A percentile compares a stretch with the other conserved stretches of the same genome.
These are phyloP conservation scores for Nasonia longicornis DNA, from an alignment of 1,140 invertebrate genomes.

Conservation along the genomic window DNA sequence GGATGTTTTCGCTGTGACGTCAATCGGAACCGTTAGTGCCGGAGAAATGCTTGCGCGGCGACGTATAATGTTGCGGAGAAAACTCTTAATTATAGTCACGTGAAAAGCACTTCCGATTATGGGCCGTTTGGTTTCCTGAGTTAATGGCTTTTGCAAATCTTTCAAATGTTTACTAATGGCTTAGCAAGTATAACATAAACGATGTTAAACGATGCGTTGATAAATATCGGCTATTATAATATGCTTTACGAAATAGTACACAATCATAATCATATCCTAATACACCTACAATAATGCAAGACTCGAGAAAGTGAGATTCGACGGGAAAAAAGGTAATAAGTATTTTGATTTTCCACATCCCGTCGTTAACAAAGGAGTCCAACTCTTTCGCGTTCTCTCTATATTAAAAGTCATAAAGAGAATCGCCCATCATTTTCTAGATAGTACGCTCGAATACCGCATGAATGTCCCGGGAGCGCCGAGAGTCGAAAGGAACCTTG, in stretches of 20 bases:
- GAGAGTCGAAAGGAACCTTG: conserved; percentile 5
- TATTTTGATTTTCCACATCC: not conserved
- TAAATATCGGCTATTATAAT: not conserved
- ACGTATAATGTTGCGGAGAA: not conserved
- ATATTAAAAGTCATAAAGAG: not conserved
- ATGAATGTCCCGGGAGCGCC: not conserved
- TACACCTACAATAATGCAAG: not conserved
- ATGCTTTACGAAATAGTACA: not conserved
- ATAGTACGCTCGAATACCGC: not conserved
- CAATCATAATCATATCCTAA: not conserved
- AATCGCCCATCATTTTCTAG: not conserved
- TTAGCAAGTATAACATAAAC: no score
- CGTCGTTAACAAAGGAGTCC: not conserved
- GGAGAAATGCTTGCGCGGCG: not conserved
- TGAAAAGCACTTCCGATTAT: conserved; percentile 6
- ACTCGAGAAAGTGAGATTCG: not conserved
- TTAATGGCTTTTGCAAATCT: no score
- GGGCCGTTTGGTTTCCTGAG: not conserved
- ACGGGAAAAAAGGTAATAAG: not conserved
- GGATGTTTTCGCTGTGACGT: not conserved
- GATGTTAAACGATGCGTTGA: no score
- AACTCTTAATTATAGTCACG: conserved; percentile 3
- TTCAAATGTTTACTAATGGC: no score
- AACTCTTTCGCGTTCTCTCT: not conserved
- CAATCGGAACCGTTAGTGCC: not conserved